Evolutionary conservation across 2,797 vertebrate species (phyloP).

Genomic region (Morus bassanus): DNA sequence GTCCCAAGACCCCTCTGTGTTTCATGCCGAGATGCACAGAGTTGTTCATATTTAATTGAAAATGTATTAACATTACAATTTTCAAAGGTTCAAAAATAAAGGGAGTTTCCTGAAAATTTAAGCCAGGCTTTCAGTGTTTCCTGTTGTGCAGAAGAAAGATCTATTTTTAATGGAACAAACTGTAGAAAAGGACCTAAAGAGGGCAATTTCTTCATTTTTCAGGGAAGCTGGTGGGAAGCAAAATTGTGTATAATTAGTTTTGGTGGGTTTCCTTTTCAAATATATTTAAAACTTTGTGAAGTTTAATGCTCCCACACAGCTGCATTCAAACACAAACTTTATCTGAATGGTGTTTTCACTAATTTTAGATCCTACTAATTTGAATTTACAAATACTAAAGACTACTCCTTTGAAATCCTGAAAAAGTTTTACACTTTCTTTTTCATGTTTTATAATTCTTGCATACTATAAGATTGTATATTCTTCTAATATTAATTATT

Average conservation of each 20-base stretch:
- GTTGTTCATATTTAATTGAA: slow-evolving; percentile 65
- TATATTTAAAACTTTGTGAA: slow-evolving; percentile 52
- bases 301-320: slow-evolving; percentile 37
- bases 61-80: slow-evolving; percentile 61
- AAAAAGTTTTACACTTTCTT: not conserved
- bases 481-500: not conserved
- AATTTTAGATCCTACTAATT: slow-evolving; percentile 43
- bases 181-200: slow-evolving; percentile 51
- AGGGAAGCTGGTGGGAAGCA: slow-evolving; percentile 48
- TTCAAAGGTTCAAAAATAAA: slow-evolving; percentile 67
- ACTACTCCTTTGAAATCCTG: slow-evolving; percentile 18
- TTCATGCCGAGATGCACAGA: slow-evolving; percentile 49
- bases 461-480: not conserved
- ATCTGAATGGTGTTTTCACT: slow-evolving; percentile 25
- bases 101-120: slow-evolving; percentile 65
- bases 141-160: slow-evolving; percentile 57
- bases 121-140: slow-evolving; percentile 50
- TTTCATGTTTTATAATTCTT: not conserved
- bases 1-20: slow-evolving; percentile 55
- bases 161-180: slow-evolving; percentile 58
- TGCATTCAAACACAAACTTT: slow-evolving; percentile 45
- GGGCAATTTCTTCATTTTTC: slow-evolving; percentile 53
- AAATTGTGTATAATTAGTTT: slow-evolving; percentile 56
- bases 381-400: slow-evolving; percentile 45
- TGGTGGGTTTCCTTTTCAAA: slow-evolving; percentile 48